Evolutionary conservation across 2,113 vertebrate genomes (phyloP), one percentile per base, ranked within the genome.

Genomic region (Chaetodon auriga): DNA sequence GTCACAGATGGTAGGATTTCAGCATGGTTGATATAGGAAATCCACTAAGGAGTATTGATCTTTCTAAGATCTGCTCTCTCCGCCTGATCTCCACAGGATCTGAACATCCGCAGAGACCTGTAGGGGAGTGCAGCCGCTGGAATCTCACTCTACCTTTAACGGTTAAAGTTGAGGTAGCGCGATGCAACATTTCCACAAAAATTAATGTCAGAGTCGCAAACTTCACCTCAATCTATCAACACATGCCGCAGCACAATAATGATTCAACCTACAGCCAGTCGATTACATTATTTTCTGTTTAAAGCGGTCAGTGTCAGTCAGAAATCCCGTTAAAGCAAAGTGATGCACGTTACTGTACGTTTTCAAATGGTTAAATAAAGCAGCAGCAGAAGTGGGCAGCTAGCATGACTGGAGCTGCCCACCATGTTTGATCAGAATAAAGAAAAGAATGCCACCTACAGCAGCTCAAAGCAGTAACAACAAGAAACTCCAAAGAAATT

Each of bases 1-100:
- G 91, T 92, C 92, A 92, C 93, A 94, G 92, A 93, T 94, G 92
- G 92, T 77, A 41, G 92, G 89, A 92, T 93, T 92, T 93, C 85
- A 80, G 41, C 60, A 75, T 46, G 83, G 92, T 87, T 93, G 91
- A 91, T 94, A 89, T 90, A 93, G 91, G 89, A 94, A 93, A 92
- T 89, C 91, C 91, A 92, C 91, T 82, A 69, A 92, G 89, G 87
- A 89, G 81, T 94, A 93, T 94, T 94, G 92, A 94, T 94, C 88
- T 90, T 64, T 80, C 68, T 68, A 71, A 90, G 91, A 84, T 84
- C 81, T 88, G 83, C 89, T 89, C 82, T 87, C 87, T 78, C 75
- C 78, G 85, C 82, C 89, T 91, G 88, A 85, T 92, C 91, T 92
- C 90, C 89, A 73, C 87, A 84, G 90, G 91, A 85, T 90, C 88